A percentile compares a stretch with the other conserved stretches of the same genome.
phyloP scores from a whole-genome alignment of 2,113 vertebrate species.

The Campylorhamphus procurvoides region DNA sequence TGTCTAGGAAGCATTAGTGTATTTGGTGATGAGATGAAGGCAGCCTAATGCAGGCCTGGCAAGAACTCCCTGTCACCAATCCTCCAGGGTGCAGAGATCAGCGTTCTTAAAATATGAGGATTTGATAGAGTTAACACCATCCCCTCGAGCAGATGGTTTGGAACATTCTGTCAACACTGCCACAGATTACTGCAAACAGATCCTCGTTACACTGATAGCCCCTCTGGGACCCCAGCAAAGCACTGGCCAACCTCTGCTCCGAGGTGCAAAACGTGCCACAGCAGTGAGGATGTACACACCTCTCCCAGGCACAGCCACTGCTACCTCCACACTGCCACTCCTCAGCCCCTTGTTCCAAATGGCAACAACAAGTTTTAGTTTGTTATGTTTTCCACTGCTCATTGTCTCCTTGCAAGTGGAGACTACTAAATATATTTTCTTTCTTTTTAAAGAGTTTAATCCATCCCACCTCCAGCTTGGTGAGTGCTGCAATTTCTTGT shows the following conservation, averaged over 20 bases:
- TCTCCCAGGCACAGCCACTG: not conserved
- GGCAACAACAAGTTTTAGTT: not conserved
- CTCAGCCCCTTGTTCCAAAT: not conserved
- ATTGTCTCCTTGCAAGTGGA: not conserved
- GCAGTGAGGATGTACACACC: not conserved
- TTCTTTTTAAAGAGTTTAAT: not conserved
- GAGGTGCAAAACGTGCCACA: not conserved
- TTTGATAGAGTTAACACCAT: conserved; percentile 85
- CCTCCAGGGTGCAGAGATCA: conserved; percentile 87
- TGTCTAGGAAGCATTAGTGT: conserved; percentile 53
- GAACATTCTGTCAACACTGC: conserved; percentile 92
- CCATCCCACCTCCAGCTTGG: not conserved
- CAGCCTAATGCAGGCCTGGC: conserved; percentile 73
- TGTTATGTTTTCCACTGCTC: not conserved
- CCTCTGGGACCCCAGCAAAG: conserved; percentile 83
- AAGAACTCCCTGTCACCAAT: conserved; percentile 72
- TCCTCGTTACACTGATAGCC: conserved; percentile 86
- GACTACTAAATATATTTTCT: not conserved
- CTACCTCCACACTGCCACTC: accelerated
- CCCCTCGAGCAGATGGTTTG: conserved; percentile 93
- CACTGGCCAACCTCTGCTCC: conserved; percentile 44
- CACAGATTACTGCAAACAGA: conserved; percentile 92
- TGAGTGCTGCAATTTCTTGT: accelerated
- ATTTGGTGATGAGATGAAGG: conserved; percentile 64
- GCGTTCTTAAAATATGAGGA: conserved; percentile 89